Evolutionary conservation across 2,113 vertebrate genomes (phyloP).

Genomic region (Podocnemis expansa): DNA sequence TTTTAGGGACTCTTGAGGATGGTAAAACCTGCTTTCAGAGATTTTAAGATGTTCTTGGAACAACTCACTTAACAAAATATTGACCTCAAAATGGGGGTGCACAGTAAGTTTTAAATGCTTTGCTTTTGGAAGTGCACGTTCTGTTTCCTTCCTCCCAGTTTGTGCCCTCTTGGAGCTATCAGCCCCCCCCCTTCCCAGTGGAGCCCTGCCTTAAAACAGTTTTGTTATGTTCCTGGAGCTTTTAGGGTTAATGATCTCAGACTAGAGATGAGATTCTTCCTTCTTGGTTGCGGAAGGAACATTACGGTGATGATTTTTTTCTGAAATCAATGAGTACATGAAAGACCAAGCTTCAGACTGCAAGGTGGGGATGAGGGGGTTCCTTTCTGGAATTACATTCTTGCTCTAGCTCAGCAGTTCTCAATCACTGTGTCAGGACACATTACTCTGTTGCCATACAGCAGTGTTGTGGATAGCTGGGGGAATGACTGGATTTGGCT

Average conservation of each 20-base stretch:
- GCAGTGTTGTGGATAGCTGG: too few species aligned
- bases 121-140: too few species aligned
- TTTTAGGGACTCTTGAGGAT: not conserved
- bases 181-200: too few species aligned
- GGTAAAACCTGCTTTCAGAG: not conserved
- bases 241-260: not conserved
- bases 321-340: conserved; percentile 47
- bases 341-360: not conserved
- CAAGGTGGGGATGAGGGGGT: not conserved
- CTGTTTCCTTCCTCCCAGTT: too few species aligned
- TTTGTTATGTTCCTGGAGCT: not conserved
- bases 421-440: too few species aligned
- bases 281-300: not conserved
- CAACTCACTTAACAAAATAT: not conserved
- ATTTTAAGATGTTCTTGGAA: not conserved
- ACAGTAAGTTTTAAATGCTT: too few species aligned
- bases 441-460: too few species aligned
- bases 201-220: not conserved
- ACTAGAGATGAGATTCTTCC: not conserved
- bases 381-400: too few species aligned
- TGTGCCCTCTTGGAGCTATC: too few species aligned
- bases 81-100: not conserved
- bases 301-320: conserved; percentile 7
- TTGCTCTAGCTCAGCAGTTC: too few species aligned
- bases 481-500: too few species aligned